These are phyloP conservation scores for Leptinotarsa haldemani DNA, from an alignment of 2,888 invertebrate species.

Conservation along the genomic window DNA sequence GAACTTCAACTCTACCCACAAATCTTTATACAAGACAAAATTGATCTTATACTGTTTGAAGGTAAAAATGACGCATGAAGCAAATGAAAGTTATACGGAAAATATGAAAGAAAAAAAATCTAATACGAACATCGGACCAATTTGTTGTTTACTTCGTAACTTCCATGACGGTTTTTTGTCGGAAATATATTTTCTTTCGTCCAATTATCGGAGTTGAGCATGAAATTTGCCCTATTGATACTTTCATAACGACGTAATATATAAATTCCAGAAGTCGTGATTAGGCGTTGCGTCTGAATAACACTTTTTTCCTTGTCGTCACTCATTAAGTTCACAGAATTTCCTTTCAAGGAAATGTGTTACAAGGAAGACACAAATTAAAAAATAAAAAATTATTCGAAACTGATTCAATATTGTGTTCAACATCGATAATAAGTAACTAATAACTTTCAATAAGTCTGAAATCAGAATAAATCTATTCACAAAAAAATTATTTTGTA, in stretches of 20 bases:
- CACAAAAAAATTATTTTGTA: no score
- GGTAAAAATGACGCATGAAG: no score
- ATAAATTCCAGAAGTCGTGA: background rate
- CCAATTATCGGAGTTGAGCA: background rate
- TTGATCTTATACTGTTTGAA: no score
- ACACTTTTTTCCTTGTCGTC: background rate
- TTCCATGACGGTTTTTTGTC: background rate
- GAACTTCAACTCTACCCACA: no score
- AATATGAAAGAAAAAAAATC: background rate
- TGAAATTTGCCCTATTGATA: background rate
- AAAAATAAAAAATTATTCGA: no score
- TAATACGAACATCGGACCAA: constrained; percentile 6
- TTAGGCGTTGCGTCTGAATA: background rate
- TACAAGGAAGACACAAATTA: no score
- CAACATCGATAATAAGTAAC: no score
- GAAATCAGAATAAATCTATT: no score
- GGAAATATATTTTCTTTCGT: background rate
- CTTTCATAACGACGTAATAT: background rate
- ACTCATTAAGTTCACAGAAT: background rate
- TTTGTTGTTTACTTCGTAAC: background rate
- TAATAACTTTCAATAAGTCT: no score
- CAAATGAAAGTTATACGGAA: no score
- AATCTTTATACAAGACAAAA: no score
- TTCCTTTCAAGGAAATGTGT: background rate
- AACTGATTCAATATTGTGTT: no score